A percentile compares a stretch with the other conserved stretches of the same genome.
phyloP scores from a whole-genome alignment of 1,140 invertebrate genomes.

The Meloidogyne floridensis region DNA sequence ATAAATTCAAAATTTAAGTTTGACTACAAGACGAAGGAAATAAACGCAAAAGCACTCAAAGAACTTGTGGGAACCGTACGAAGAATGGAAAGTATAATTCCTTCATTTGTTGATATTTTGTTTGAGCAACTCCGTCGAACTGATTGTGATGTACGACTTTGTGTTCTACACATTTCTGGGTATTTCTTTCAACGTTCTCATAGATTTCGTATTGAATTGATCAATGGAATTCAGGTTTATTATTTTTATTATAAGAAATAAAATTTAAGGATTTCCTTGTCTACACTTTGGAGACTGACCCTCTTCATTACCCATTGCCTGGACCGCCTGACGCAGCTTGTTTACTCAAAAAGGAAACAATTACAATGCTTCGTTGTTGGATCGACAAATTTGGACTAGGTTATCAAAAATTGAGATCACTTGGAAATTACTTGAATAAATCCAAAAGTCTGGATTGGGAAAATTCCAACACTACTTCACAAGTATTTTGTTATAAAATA shows the following conservation, averaged over 20 bases:
- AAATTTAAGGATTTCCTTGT: constrained; percentile 53
- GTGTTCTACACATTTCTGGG: constrained; percentile 43
- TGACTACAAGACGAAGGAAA: constrained; percentile 50
- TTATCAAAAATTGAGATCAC: constrained; percentile 46
- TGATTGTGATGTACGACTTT: constrained; percentile 49
- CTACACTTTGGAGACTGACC: constrained; percentile 56
- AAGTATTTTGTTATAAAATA: neutral
- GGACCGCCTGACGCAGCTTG: constrained; percentile 42
- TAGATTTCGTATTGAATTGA: constrained; percentile 45
- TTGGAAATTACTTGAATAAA: constrained; percentile 45
- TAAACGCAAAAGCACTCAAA: constrained; percentile 35
- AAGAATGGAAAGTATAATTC: constrained; percentile 39
- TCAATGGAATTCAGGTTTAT: constrained; percentile 45
- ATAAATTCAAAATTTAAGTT: constrained; percentile 35
- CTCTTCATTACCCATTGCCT: constrained; percentile 50
- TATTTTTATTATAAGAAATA: neutral
- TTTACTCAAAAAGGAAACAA: constrained; percentile 44
- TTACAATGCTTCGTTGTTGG: constrained; percentile 52
- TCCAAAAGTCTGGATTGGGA: constrained; percentile 52
- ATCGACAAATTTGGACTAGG: constrained; percentile 50
- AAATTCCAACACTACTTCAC: constrained; percentile 32
- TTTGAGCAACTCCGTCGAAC: constrained; percentile 42
- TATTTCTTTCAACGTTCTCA: constrained; percentile 58
- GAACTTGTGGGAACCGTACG: constrained; percentile 40
- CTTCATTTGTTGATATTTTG: constrained; percentile 47